Conservation (phyloP, 2,888 invertebrate genomes). For the Andrena bucephala region DNA sequence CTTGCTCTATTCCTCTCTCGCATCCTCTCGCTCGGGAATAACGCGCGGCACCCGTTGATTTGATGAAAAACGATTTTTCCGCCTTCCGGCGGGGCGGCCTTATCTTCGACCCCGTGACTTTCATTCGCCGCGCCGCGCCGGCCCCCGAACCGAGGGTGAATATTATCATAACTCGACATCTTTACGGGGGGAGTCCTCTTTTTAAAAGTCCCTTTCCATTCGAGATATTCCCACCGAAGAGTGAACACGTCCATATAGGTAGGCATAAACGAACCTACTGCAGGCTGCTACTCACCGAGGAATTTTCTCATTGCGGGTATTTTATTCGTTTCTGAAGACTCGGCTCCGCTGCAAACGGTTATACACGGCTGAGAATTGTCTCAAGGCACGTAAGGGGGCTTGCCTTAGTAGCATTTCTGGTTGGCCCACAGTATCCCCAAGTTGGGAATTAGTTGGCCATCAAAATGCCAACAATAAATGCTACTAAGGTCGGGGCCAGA, state of each 20-base stretch:
- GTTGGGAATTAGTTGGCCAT: too few species aligned
- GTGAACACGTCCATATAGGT: slow-evolving; percentile 16
- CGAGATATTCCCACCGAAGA: slow-evolving; percentile 43
- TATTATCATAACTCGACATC: slow-evolving; percentile 74
- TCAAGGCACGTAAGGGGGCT: too few species aligned
- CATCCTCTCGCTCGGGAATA: not conserved
- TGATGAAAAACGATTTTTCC: slow-evolving; percentile 37
- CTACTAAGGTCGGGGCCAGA: too few species aligned
- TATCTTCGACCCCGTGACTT: slow-evolving; percentile 21
- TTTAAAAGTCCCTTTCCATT: slow-evolving; percentile 35
- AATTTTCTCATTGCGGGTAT: not conserved
- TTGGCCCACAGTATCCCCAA: too few species aligned
- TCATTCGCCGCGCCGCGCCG: not conserved
- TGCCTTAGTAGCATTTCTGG: too few species aligned
- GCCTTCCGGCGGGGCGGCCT: not conserved
- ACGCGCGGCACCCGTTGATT: slow-evolving; percentile 19
- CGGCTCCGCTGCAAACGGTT: not conserved
- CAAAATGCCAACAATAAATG: too few species aligned
- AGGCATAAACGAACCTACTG: not conserved
- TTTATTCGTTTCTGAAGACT: slow-evolving; percentile 23
- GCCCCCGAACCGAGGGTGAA: slow-evolving; percentile 22
- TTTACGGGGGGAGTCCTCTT: slow-evolving; percentile 32
- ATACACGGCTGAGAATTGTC: not conserved
- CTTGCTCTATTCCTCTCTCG: slow-evolving; percentile 7
- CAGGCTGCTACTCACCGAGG: not conserved